Evolutionary conservation across 2,113 vertebrate species (phyloP).

Genomic region (Rhinogobius similis): DNA sequence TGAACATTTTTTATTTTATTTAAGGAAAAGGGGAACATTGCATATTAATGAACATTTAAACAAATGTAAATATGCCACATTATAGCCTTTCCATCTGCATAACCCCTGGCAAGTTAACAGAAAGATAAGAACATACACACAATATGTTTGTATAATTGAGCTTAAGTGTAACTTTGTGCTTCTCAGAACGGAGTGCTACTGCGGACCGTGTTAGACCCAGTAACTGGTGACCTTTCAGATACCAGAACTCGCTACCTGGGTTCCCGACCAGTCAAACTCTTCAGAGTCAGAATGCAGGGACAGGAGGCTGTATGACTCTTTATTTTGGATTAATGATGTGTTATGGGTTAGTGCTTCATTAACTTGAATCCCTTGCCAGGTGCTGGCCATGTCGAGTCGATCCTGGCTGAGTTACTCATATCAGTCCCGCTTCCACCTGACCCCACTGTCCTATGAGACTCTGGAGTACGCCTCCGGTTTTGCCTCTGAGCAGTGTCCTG

Average conservation of each 20-base stretch:
- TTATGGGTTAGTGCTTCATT: background rate
- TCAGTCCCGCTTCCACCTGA: slow-evolving; percentile 96
- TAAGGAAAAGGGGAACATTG: too few relatives aligned
- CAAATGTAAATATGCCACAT: too few relatives aligned
- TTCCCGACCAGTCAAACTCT: slow-evolving; percentile 95
- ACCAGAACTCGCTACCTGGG: slow-evolving; percentile 95
- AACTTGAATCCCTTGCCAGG: slow-evolving; percentile 67
- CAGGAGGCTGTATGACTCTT: slow-evolving; percentile 92
- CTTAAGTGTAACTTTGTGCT: background rate
- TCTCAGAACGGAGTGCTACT: slow-evolving; percentile 92
- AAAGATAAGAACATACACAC: too few relatives aligned
- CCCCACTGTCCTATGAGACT: slow-evolving; percentile 93
- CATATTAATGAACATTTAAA: too few relatives aligned
- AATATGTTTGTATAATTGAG: too few relatives aligned
- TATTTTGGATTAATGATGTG: background rate
- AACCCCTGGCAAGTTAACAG: too few relatives aligned
- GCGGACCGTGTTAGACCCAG: slow-evolving; percentile 93
- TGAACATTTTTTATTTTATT: too few relatives aligned
- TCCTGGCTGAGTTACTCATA: slow-evolving; percentile 99
- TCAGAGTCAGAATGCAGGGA: slow-evolving; percentile 96
- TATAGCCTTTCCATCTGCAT: too few relatives aligned
- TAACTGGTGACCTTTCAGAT: slow-evolving; percentile 94
- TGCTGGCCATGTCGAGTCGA: slow-evolving; percentile 97
- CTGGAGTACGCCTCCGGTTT: slow-evolving; percentile 97
- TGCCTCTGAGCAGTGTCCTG: slow-evolving; percentile 96